Evolutionary conservation across 1,140 invertebrate genomes (phyloP).

Genomic region (Holcopasites calliopsidis): DNA sequence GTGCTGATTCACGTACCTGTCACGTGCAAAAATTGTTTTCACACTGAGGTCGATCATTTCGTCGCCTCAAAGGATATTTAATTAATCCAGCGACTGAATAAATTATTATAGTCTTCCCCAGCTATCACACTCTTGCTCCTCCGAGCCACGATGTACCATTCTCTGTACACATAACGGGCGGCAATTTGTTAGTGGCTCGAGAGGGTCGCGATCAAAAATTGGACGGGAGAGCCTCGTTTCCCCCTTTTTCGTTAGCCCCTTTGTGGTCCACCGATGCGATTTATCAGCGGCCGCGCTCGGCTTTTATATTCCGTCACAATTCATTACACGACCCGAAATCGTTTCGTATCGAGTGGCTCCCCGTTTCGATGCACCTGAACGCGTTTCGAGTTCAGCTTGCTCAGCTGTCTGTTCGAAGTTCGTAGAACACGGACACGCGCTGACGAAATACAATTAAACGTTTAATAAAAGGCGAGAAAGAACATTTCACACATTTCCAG

Average conservation of each 20-base stretch:
- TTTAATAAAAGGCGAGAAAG: too few species aligned
- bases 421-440: too few species aligned
- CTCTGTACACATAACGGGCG: not conserved
- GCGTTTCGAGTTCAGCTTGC: not conserved
- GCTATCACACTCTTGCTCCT: not conserved
- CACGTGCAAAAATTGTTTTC: not conserved
- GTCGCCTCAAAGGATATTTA: not conserved
- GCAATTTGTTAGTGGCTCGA: conserved; percentile 18
- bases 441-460: not conserved
- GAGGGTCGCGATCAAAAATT: conserved; percentile 21
- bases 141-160: not conserved
- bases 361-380: not conserved
- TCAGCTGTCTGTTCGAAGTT: not conserved
- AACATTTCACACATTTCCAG: too few species aligned
- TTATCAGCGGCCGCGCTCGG: conserved; percentile 3
- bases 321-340: conserved; percentile 14
- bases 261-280: conserved; percentile 1
- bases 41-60: too few species aligned
- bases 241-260: not conserved
- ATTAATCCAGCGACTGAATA: not conserved
- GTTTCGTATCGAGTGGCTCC: not conserved
- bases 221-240: not conserved
- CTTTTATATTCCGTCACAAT: conserved; percentile 31
- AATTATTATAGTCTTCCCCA: not conserved
- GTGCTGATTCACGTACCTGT: too few species aligned